phyloP scores from a whole-genome alignment of 1,140 invertebrate genomes.

The Cryptotermes secundus region DNA sequence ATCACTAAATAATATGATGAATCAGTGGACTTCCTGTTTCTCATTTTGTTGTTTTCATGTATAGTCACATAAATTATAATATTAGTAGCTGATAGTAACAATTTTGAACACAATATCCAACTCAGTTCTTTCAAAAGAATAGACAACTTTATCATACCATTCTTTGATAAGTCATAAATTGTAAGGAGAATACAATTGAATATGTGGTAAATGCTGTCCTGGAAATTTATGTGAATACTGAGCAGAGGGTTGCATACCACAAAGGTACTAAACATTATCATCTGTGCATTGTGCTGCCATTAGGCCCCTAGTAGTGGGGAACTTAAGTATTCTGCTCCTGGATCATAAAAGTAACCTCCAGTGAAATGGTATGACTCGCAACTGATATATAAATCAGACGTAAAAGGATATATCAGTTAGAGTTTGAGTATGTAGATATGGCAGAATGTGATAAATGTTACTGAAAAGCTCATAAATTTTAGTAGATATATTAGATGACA shows the following conservation, averaged over 20 bases:
- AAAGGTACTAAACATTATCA: no score
- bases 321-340: no score
- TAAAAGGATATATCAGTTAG: no score
- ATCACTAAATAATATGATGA: neutral
- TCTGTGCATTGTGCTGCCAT: no score
- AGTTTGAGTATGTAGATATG: no score
- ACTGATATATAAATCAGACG: no score
- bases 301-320: no score
- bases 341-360: no score
- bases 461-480: no score
- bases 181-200: neutral
- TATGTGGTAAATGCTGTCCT: neutral
- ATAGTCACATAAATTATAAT: slow-evolving; percentile 4
- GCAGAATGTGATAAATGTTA: no score
- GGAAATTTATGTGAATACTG: neutral
- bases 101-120: neutral
- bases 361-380: no score
- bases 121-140: neutral
- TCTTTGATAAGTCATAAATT: slow-evolving; percentile 14
- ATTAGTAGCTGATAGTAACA: neutral
- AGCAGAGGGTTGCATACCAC: neutral
- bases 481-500: no score
- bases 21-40: slow-evolving; percentile 8
- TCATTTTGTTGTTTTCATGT: slow-evolving; percentile 17
- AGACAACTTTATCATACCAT: neutral